These are phyloP conservation scores for Melanotaenia pygmaea DNA, from an alignment of 2,797 vertebrate genomes.

Conservation along the genomic window DNA sequence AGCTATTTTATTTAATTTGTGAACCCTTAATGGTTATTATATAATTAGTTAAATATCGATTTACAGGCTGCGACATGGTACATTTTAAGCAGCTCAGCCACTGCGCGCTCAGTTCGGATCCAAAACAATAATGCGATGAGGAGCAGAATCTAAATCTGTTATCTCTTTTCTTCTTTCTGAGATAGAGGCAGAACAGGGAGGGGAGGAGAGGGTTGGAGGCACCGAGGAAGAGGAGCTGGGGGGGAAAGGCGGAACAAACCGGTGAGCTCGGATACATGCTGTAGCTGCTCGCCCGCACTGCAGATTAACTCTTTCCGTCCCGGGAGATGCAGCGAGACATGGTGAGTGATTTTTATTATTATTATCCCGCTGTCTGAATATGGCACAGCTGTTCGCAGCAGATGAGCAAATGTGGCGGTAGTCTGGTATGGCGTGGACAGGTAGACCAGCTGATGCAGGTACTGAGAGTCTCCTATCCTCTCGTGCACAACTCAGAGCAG, in stretches of 20 bases:
- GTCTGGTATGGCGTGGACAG: conserved; percentile 34
- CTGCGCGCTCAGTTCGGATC: conserved; percentile 1
- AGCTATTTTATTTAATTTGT: background rate
- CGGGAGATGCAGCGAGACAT: conserved; percentile 61
- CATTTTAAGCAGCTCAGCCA: background rate
- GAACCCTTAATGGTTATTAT: background rate
- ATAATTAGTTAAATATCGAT: background rate
- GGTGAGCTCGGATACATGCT: conserved; percentile 84
- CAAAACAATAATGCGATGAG: conserved; percentile 34
- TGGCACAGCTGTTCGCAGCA: conserved; percentile 8
- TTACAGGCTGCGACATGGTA: background rate
- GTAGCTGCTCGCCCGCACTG: conserved; percentile 86
- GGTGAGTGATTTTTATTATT: conserved; percentile 72
- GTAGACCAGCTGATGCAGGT: conserved; percentile 53
- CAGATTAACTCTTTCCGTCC: conserved; percentile 85
- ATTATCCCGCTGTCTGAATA: conserved; percentile 27
- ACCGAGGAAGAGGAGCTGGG: conserved; percentile 44
- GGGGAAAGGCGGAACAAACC: conserved; percentile 83
- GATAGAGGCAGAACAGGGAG: conserved; percentile 56
- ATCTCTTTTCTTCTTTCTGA: conserved; percentile 67
- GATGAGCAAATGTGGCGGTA: background rate
- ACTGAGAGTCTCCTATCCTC: conserved; percentile 38
- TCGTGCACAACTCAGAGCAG: conserved; percentile 4
- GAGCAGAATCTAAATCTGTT: conserved; percentile 56
- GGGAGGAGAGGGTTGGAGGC: conserved; percentile 33